phyloP scores from a whole-genome alignment of 1,140 invertebrate species.

The Kradibia gibbosae region DNA sequence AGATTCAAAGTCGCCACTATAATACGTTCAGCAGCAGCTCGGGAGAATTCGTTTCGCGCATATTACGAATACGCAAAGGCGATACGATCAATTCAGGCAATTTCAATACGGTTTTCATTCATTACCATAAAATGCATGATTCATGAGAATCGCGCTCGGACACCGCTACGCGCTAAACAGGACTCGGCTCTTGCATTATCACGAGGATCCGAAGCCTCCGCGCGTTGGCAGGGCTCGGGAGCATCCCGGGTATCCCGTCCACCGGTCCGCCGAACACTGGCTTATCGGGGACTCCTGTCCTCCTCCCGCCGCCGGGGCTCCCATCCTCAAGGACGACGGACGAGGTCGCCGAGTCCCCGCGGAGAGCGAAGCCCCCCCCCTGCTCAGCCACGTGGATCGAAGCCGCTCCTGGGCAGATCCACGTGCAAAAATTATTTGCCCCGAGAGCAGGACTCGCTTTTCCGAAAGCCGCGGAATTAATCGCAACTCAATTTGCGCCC shows the following conservation, averaged over 20 bases:
- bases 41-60: background rate
- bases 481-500: no score
- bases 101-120: conserved; percentile 7
- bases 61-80: background rate
- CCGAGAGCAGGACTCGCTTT: no score
- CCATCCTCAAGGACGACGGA: background rate
- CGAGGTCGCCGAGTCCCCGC: background rate
- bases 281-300: background rate
- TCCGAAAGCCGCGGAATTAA: no score
- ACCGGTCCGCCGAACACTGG: no score
- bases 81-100: background rate
- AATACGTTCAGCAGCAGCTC: background rate
- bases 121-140: background rate
- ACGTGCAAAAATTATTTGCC: no score
- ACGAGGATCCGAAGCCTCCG: no score
- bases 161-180: conserved; percentile 46
- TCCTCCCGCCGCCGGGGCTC: background rate
- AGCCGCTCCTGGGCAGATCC: no score
- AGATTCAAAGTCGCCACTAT: background rate
- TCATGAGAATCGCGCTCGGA: conserved; percentile 16
- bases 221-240: no score
- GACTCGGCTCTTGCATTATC: no score
- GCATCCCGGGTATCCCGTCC: no score
- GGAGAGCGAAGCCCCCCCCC: background rate
- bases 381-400: background rate